A percentile compares a stretch with the other conserved stretches of the same genome.
Conservation (phyloP, 2,113 vertebrate species). For the human (Homo sapiens) region GRCh38 chr11:28761501-28762000, state of each 20-base stretch:
- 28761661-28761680: background rate
- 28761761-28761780: background rate
- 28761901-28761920: background rate
- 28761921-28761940: background rate
- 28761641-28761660: background rate
- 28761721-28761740: background rate
- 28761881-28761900: background rate
- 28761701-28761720: constrained; percentile 19
- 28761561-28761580: background rate
- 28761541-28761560: background rate
- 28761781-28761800: background rate
- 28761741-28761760: background rate
- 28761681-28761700: background rate
- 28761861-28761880: background rate
- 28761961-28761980: background rate
- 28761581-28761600: background rate
- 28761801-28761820: background rate
- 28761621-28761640: background rate
- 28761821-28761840: background rate
- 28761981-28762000: background rate
- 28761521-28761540: background rate
- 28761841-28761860: background rate
- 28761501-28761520: background rate
- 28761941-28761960: background rate
- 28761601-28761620: background rate